Evolutionary conservation across 2,888 invertebrate species (phyloP), one percentile per base, ranked within the genome.

Genomic region (Ditylenchus weischeri): DNA sequence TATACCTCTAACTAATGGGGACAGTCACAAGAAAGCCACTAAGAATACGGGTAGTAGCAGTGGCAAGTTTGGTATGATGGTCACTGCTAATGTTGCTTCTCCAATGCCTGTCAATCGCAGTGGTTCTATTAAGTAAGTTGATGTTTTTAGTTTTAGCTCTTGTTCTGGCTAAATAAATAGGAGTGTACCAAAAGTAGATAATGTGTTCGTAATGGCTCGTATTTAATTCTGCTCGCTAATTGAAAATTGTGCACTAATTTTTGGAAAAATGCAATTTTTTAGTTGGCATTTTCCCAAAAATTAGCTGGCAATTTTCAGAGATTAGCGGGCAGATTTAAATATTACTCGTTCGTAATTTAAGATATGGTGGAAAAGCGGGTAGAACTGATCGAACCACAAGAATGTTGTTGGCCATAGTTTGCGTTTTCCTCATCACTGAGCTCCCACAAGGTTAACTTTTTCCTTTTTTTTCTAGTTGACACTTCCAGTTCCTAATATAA

Each of bases 321-420:
- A n/a, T n/a, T n/a, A n/a, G n/a, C n/a, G n/a, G n/a, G n/a, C n/a
- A n/a, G n/a, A n/a, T n/a, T n/a, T n/a, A n/a, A n/a, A n/a, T n/a
- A n/a, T n/a, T n/a, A n/a, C n/a, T n/a, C n/a, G n/a, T n/a, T n/a
- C n/a, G n/a, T 5, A 23, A 54, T 54, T 54, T 54, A 15, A 54
- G 54, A 54, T 54, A 29, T 47, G 48, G 62, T 29, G 62, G 48
- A 19, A 23, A 48, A 21, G 63, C 77, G 15, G 63, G 77, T 50
- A 67, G 77, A 43, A 74, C 78, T 7, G 85, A 86, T 73, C 78
- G 86, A n/a, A 86, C 86, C 0, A 86, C 86, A 0, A 82, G 83
- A 47, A 86, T 86, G 86, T 76, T 86, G 47, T 76, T 86, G 60
- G 84, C 85, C 1, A 84, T 86, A 36, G 85, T 86, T 1, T 83